Evolutionary conservation across 1,140 invertebrate genomes (phyloP), one percentile per base, ranked within the genome.

Genomic region (Drosophila nigromelanica): DNA sequence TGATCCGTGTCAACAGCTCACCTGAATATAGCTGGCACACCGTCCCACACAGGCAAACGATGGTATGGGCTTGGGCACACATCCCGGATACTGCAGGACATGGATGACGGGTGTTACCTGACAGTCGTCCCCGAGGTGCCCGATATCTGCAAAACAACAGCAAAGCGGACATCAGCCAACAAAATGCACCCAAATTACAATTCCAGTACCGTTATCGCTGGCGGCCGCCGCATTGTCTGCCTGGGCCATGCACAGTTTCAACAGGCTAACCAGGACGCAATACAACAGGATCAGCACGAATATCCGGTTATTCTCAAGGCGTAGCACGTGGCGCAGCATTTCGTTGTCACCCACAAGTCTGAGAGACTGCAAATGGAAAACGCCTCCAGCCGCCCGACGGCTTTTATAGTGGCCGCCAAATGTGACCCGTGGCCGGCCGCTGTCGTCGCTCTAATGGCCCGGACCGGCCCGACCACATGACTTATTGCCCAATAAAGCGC

Each of bases 1-100:
- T 35, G 3, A 2, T 33, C 30, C 30, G 30, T 5, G 8, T 27
- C 5, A 5, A 5, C 8, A 18, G 1, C 8, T 21, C 37, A 98
- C 97, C 94, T 98, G 97, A 33, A 98, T 94, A 80, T 98, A 98
- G 74, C 97, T 98, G 39, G 96, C 96, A 90, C 97, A 98, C 86
- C 96, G 95, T 59, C 97, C 97, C 67, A 95, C 96, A 89, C 97
- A 98, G 8, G 97, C 97, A 92, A 97, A 98, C 48, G 97, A 98
- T 5, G 97, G 97, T 81, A 98, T 98, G 3, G 97, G 97, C 91
- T 98, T 98, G 15, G 97, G 97, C 24, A 97, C 95, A 93, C 97
- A 98, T 35, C 97, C 97, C 4, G 97, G 96, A 92, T 98, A 97
- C 92, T 98, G 96, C 6, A 98, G 93, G 2, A 98, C 96, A 92